Conservation (phyloP, 2,113 vertebrate genomes). For the Mastomys natalensis region DNA sequence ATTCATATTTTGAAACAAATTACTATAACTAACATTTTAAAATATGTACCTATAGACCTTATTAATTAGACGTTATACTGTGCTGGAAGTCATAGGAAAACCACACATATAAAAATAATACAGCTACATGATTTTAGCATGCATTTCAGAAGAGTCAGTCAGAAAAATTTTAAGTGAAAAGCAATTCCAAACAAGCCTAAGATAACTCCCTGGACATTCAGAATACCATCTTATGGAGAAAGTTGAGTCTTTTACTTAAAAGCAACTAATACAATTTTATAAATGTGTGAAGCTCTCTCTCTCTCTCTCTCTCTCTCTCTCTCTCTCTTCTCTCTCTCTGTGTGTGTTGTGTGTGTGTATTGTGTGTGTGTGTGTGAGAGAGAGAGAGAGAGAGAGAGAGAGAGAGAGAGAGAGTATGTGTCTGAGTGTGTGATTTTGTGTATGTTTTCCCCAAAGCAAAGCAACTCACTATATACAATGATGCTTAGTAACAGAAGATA, state of each 20-base stretch:
- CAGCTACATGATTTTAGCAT: not conserved
- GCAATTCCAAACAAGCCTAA: not conserved
- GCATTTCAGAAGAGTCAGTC: not conserved
- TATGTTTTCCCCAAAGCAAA: slow-evolving; percentile 15
- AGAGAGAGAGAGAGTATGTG: not conserved
- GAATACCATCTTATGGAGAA: not conserved
- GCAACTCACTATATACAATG: not conserved
- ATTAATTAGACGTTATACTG: not conserved
- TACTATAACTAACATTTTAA: not conserved
- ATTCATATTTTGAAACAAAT: not conserved
- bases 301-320: too few species aligned
- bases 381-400: too few species aligned
- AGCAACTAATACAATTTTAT: not conserved
- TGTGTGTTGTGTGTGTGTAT: not conserved
- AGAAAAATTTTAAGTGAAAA: not conserved
- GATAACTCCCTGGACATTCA: not conserved
- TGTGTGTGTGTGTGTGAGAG: not conserved
- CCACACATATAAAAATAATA: not conserved
- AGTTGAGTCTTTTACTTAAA: not conserved
- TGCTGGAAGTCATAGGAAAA: not conserved
- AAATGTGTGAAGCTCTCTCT: too few species aligned
- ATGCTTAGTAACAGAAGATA: not conserved
- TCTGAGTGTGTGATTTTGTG: not conserved
- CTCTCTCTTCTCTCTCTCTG: too few species aligned
- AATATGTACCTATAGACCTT: not conserved